phyloP scores from a whole-genome alignment of 2,888 invertebrate species.

The Stictocephala bisonia region DNA sequence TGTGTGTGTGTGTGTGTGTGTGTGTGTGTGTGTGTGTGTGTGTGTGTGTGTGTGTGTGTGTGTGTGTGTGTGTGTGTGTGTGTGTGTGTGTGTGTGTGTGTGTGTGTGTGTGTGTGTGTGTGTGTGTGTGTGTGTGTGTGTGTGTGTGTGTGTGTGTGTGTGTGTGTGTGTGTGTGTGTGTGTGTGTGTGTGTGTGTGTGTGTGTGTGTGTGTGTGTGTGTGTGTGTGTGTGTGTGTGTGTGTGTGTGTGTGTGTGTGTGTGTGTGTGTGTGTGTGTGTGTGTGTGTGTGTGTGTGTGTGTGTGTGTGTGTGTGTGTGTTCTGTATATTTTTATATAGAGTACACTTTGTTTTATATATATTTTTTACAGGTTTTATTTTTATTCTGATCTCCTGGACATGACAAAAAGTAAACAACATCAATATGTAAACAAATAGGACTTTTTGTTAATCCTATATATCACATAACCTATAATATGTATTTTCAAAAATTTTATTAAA shows the following conservation, averaged over 20 bases:
- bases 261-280: background rate
- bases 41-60: background rate
- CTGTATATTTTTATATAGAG: too few relatives aligned
- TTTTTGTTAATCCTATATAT: too few relatives aligned
- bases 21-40: background rate
- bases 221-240: background rate
- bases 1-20: background rate
- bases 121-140: background rate
- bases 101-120: background rate
- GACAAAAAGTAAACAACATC: too few relatives aligned
- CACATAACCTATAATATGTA: too few relatives aligned
- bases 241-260: background rate
- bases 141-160: background rate
- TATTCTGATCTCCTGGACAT: too few relatives aligned
- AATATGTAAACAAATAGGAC: too few relatives aligned
- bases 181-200: background rate
- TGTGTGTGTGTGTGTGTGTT: too few relatives aligned
- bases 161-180: background rate
- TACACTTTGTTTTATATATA: too few relatives aligned
- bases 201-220: background rate
- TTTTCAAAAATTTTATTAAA: too few relatives aligned
- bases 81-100: background rate
- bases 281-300: background rate
- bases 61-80: background rate
- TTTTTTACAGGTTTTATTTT: too few relatives aligned